phyloP scores from a whole-genome alignment of 2,113 vertebrate genomes.

The Tenrec ecaudatus region DNA sequence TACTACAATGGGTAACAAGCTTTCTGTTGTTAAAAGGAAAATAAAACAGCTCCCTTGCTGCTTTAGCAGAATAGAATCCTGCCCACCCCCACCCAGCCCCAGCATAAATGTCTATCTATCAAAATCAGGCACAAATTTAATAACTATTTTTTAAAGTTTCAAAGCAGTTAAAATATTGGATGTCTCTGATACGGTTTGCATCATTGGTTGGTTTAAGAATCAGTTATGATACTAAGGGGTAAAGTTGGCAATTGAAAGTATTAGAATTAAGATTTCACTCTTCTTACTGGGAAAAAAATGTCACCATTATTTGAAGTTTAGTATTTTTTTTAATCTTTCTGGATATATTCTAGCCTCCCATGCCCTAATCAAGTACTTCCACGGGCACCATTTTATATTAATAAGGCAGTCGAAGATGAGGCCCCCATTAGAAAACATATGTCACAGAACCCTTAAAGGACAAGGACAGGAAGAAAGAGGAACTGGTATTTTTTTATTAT shows the following conservation, averaged over 20 bases:
- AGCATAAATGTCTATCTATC: not conserved
- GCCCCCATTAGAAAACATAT: not conserved
- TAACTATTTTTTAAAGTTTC: slow-evolving; percentile 6
- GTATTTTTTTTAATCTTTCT: not conserved
- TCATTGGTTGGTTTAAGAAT: slow-evolving; percentile 22
- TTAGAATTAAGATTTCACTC: slow-evolving; percentile 62
- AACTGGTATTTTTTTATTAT: not conserved
- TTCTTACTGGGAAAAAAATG: slow-evolving; percentile 49
- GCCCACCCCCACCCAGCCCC: not conserved
- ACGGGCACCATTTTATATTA: slow-evolving; percentile 66
- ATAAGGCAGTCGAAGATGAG: slow-evolving; percentile 60
- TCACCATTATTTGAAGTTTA: slow-evolving; percentile 54
- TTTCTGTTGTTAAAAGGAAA: slow-evolving; percentile 13
- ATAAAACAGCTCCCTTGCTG: not conserved
- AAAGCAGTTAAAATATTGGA: not conserved
- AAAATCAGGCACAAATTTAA: not conserved
- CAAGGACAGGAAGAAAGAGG: not conserved
- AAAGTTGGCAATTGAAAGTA: slow-evolving; percentile 29
- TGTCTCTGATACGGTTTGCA: not conserved
- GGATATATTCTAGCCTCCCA: slow-evolving; percentile 63
- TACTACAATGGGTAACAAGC: not conserved
- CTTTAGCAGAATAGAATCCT: not conserved
- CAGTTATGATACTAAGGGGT: slow-evolving; percentile 40
- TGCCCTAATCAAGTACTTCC: slow-evolving; percentile 65
- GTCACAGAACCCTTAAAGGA: slow-evolving; percentile 28